A percentile compares a stretch with the other conserved stretches of the same genome.
Conservation (phyloP, 2,113 vertebrate genomes). For the Zosterops lateralis region DNA sequence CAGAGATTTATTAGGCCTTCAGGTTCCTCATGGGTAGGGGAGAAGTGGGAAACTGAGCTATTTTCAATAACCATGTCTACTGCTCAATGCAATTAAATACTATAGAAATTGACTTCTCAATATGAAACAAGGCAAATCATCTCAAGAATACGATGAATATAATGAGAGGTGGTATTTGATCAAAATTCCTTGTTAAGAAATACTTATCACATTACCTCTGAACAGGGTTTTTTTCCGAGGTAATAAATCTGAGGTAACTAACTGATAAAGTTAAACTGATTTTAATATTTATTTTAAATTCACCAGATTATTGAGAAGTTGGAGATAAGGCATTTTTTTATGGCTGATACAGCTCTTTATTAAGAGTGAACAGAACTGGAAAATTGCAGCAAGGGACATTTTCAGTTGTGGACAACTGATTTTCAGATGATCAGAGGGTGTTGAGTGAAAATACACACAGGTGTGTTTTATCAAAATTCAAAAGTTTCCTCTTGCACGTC, state of each 20-base stretch:
- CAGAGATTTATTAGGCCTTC: background rate
- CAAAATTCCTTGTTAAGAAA: background rate
- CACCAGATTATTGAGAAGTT: background rate
- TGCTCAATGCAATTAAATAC: background rate
- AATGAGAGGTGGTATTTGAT: background rate
- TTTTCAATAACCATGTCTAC: background rate
- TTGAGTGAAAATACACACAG: background rate
- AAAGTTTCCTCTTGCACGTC: background rate
- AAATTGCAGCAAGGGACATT: conserved; percentile 6
- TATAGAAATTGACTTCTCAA: background rate
- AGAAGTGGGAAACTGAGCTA: background rate
- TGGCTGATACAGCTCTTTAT: background rate
- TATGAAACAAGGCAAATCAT: background rate
- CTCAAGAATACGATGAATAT: background rate
- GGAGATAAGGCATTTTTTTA: background rate
- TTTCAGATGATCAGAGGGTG: background rate
- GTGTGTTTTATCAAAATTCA: background rate
- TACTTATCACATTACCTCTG: background rate
- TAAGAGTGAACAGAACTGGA: background rate
- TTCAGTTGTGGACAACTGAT: background rate
- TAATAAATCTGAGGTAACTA: background rate
- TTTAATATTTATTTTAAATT: background rate
- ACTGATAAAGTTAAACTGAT: background rate
- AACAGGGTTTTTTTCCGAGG: background rate
- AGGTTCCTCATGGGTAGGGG: background rate